These are phyloP conservation scores for Torymus aiolomorphi DNA, from an alignment of 2,888 invertebrate genomes.

Conservation along the genomic window DNA sequence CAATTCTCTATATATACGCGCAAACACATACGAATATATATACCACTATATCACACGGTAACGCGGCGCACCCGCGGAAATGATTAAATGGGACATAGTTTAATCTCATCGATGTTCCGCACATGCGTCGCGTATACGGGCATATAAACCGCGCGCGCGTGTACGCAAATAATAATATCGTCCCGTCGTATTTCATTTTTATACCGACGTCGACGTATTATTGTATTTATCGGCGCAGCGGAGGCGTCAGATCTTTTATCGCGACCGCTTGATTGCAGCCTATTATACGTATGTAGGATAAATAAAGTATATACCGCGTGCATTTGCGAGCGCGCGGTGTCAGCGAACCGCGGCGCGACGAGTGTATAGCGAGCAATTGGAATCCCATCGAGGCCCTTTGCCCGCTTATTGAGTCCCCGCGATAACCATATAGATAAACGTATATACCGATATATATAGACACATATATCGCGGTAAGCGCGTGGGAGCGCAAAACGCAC, in stretches of 20 bases:
- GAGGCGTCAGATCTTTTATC: slow-evolving; percentile 27
- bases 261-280: background rate
- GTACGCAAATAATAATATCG: slow-evolving; percentile 16
- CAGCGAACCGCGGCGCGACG: slow-evolving; percentile 32
- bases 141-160: background rate
- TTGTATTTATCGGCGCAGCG: background rate
- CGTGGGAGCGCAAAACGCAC: slow-evolving; percentile 45
- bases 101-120: slow-evolving; percentile 4
- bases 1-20: too few relatives aligned
- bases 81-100: slow-evolving; percentile 12
- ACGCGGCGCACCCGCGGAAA: background rate
- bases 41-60: background rate
- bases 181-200: slow-evolving; percentile 21
- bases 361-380: slow-evolving; percentile 48
- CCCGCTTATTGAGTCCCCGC: too few relatives aligned
- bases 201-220: background rate
- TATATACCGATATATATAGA: background rate
- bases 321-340: background rate
- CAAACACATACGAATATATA: background rate
- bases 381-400: slow-evolving; percentile 54
- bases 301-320: slow-evolving; percentile 10
- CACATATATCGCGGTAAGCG: slow-evolving; percentile 7
- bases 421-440: too few relatives aligned
- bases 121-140: too few relatives aligned
- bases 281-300: background rate